These are phyloP conservation scores for Cyphomyrmex costatus DNA, from an alignment of 1,140 invertebrate genomes.

Conservation along the genomic window DNA sequence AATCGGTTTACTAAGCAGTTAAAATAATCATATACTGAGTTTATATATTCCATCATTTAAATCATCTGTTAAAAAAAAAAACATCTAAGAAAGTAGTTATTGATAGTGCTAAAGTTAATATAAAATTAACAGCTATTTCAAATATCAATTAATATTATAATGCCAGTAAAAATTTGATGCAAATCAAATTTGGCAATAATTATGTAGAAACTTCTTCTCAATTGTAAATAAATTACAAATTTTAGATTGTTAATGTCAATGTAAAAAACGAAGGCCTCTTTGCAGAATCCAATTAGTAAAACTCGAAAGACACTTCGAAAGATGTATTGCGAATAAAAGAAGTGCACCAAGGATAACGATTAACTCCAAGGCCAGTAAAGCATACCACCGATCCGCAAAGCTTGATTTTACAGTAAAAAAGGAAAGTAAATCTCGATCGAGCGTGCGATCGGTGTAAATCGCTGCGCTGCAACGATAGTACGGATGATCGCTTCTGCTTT, in stretches of 20 bases:
- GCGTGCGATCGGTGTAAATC: slow-evolving; percentile 68
- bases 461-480: slow-evolving; percentile 44
- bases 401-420: slow-evolving; percentile 67
- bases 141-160: neutral
- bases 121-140: neutral
- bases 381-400: slow-evolving; percentile 19
- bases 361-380: slow-evolving; percentile 46
- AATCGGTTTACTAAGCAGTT: neutral
- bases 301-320: neutral
- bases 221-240: neutral
- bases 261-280: neutral
- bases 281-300: neutral
- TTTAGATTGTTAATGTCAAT: neutral
- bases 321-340: neutral
- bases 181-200: neutral
- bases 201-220: neutral
- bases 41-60: neutral
- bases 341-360: slow-evolving; percentile 46
- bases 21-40: neutral
- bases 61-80: neutral
- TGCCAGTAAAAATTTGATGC: neutral
- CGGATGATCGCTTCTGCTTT: slow-evolving; percentile 64
- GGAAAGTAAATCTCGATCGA: slow-evolving; percentile 65
- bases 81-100: neutral
- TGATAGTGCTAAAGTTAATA: neutral